Base-by-base conservation (phyloP, 1,140 invertebrate genomes). In the Cryptotermes secundus region DNA sequence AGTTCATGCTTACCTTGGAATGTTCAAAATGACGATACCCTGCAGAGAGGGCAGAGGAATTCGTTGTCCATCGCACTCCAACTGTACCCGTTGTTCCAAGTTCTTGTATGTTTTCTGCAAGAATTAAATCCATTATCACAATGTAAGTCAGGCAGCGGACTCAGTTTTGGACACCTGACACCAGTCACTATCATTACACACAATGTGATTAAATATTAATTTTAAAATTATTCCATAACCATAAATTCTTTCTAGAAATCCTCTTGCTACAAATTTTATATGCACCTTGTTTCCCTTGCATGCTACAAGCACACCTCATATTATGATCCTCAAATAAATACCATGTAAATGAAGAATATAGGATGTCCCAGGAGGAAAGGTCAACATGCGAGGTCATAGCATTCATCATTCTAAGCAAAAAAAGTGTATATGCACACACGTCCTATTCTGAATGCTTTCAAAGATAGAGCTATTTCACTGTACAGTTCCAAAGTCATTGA, bases 11-110 rank as follows among this genome's bases (percentile, higher is more conserved):
- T 88, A 94, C 93, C 95, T 98, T 49, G 97, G 97, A 91, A 99
- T 99, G 89, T 99, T 99, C 45, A 99, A 91, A 80, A 99, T 96
- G 26, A 99, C 98, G 87, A 99, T 99, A 26, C 98, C 98, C 91
- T 99, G 98, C 34, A 99, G 91, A 85, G 96, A 97, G 2, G 98
- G 98, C 36, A 98, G 89, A 0, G 97, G 96, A 86, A 98, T 97
- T 84, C 96, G 91, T 89, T 97, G 95, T 1, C 97, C 97, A 88
- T 98, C 97, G 88, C 97, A 98, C 90, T 98, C 97, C 34, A 98
- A 88, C 86, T 97, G 96, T 1, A 99, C 97, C 80, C 97, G 91
- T 90, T 99, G 97, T 86, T 99, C 98, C 42, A 99, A 91, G 92
- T 99, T 99, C 89, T 98, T 98, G 90, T 97, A 99, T 0, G 97